These are phyloP conservation scores for Myotis davidii DNA, from an alignment of 2,113 vertebrate genomes.

Conservation along the genomic window DNA sequence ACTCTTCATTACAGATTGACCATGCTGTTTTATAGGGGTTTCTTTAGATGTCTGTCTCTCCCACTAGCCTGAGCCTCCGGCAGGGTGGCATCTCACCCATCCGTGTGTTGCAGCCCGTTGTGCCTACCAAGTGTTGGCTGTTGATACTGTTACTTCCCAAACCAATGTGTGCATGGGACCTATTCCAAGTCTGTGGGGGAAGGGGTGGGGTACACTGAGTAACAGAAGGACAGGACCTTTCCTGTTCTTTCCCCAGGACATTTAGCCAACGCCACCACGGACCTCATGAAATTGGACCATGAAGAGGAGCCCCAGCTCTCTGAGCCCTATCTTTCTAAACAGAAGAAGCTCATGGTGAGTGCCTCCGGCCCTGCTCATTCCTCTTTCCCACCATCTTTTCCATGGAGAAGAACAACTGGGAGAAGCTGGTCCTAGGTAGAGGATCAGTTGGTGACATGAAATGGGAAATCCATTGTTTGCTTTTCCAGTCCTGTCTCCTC, in stretches of 20 bases:
- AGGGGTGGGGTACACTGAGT: not conserved
- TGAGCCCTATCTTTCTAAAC: conserved; percentile 99
- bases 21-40: no score
- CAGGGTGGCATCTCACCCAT: not conserved
- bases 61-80: not conserved
- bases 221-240: not conserved
- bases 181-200: not conserved
- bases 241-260: conserved; percentile 89
- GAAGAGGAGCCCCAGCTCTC: conserved; percentile 96
- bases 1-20: not conserved
- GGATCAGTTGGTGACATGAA: not conserved
- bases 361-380: no score
- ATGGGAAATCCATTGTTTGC: not conserved
- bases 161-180: not conserved
- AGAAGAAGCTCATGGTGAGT: conserved; percentile 99
- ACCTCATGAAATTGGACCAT: conserved; percentile 97
- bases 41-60: not conserved
- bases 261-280: conserved; percentile 93
- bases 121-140: not conserved
- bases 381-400: not conserved
- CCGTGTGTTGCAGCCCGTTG: not conserved
- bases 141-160: not conserved
- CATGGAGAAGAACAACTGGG: not conserved
- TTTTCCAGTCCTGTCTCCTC: not conserved
- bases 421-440: not conserved